Base-by-base conservation (phyloP, 2,888 invertebrate species). In the Zygaena filipendulae region DNA sequence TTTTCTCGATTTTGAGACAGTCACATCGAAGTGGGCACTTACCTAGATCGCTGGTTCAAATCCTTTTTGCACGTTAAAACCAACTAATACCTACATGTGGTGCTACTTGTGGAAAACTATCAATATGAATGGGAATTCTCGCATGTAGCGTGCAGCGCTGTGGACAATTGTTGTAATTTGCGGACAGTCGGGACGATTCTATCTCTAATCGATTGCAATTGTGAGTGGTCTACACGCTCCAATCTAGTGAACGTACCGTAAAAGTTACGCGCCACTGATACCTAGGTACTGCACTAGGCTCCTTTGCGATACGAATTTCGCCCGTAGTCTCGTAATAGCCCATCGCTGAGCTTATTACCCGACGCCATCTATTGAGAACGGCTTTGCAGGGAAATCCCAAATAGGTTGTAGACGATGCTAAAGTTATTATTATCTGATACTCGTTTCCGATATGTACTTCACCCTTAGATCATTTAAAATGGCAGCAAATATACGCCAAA, bases 281-380 rank as follows among this genome's bases (percentile, higher is more conserved):
- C 56, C 47, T 4, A 16, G 4, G 5, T 7, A 6, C 5, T 16
- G 16, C 44, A 39, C 47, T 56, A 61, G 59, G 56, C 54, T 54
- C 41, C 52, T 46, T 43, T 46, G 39, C 56, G 59, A 61, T 66
- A 64, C 62, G 71, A 70, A 69, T 70, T 66, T 72, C 63, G 63
- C 63, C 46, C 57, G 53, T 48, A 61, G 52, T 49, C 46, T 46
- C 52, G 60, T 77, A 77, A 77, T 77, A 75, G 75, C 61, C 74
- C 67, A 67, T 70, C 68, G 61, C 52, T 55, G 67, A 71, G 77
- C 75, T 75, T 77, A 77, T 77, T 77, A 75, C 67, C 54, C 54
- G 62, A 54, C 69, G 63, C 71, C 66, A 71, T 69, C 75, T 68
- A 77, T 79, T 75, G 79, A 77, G 68, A 62, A 59, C 62, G 75